These are phyloP conservation scores for Xestia ashworthii DNA, from an alignment of 2,888 invertebrate species.

Conservation along the genomic window DNA sequence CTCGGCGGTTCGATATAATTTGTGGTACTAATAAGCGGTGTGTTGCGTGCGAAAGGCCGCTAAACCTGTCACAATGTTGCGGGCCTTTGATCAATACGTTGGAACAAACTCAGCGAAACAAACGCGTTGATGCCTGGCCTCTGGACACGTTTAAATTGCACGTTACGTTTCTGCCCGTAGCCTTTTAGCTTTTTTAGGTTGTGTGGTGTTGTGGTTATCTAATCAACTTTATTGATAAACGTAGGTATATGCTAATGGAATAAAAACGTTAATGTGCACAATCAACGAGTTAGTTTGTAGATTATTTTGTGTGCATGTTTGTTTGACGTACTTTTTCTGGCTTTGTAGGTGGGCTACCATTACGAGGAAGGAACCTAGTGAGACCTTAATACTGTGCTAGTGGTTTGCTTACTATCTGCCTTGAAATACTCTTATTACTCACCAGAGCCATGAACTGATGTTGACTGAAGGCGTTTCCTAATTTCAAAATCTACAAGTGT, in stretches of 20 bases:
- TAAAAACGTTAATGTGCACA: constrained; percentile 55
- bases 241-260: constrained; percentile 52
- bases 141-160: constrained; percentile 60
- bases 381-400: background rate
- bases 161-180: constrained; percentile 47
- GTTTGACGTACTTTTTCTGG: constrained; percentile 38
- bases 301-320: constrained; percentile 49
- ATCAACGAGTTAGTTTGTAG: constrained; percentile 37
- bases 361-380: background rate
- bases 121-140: constrained; percentile 50
- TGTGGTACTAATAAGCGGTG: constrained; percentile 46
- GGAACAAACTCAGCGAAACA: constrained; percentile 49
- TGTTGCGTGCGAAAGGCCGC: constrained; percentile 53
- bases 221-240: constrained; percentile 58
- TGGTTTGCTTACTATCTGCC: background rate
- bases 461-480: background rate
- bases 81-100: constrained; percentile 58
- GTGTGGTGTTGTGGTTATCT: constrained; percentile 51
- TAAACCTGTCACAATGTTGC: constrained; percentile 61
- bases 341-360: constrained; percentile 4
- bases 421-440: background rate
- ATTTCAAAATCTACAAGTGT: background rate
- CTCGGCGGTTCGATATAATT: constrained; percentile 31
- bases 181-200: constrained; percentile 54
- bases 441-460: background rate